These are phyloP conservation scores for Thunnus thynnus DNA, from an alignment of 2,113 vertebrate species.

Conservation along the genomic window DNA sequence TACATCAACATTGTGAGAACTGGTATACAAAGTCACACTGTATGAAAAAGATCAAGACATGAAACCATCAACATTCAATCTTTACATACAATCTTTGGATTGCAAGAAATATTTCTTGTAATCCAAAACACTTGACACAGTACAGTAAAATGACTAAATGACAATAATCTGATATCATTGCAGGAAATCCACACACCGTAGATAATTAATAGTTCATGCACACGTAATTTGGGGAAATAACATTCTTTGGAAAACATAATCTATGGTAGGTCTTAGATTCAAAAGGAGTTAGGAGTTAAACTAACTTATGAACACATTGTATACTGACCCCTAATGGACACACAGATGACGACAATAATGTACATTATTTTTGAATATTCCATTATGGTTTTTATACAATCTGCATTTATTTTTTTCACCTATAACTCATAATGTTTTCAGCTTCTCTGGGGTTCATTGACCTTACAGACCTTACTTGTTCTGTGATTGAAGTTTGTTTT, in stretches of 20 bases:
- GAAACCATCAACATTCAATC: background rate
- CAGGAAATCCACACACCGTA: background rate
- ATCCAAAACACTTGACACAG: background rate
- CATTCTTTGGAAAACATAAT: background rate
- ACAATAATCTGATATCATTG: background rate
- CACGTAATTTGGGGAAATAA: background rate
- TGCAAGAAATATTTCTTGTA: background rate
- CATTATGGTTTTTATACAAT: background rate
- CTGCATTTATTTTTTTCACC: background rate
- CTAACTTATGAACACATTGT: background rate
- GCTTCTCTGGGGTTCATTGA: background rate
- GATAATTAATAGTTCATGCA: background rate
- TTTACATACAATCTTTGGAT: too few relatives aligned
- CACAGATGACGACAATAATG: background rate
- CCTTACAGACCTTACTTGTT: background rate
- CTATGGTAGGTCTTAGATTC: background rate
- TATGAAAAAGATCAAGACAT: background rate
- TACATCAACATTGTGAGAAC: background rate
- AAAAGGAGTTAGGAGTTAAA: background rate
- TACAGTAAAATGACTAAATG: background rate
- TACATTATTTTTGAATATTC: background rate
- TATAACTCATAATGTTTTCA: background rate
- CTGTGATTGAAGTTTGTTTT: slow-evolving; percentile 14
- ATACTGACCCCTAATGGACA: slow-evolving; percentile 1
- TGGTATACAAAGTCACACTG: background rate